phyloP scores from a whole-genome alignment of 2,797 vertebrate species.

The Gymnodraco acuticeps region DNA sequence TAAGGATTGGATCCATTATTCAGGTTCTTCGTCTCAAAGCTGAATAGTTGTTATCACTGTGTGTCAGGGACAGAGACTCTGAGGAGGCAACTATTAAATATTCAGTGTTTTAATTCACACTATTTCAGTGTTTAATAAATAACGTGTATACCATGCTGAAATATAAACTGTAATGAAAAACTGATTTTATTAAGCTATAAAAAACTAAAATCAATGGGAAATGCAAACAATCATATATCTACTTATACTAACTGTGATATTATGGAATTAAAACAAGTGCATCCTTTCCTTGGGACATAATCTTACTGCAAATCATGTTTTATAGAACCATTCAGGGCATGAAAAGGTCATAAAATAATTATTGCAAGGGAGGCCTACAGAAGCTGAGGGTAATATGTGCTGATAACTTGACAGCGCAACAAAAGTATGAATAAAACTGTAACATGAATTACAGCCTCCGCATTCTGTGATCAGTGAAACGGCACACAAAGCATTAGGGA shows the following conservation, averaged over 20 bases:
- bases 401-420: conserved; percentile 59
- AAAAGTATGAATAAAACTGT: conserved; percentile 62
- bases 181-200: conserved; percentile 28
- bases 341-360: conserved; percentile 54
- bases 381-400: conserved; percentile 41
- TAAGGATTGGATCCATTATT: conserved; percentile 79
- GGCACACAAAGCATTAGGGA: conserved; percentile 65
- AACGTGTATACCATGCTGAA: conserved; percentile 51
- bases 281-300: conserved; percentile 47
- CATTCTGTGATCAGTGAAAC: conserved; percentile 59
- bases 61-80: conserved; percentile 75
- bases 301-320: conserved; percentile 26
- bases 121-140: conserved; percentile 56
- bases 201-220: conserved; percentile 15
- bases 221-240: not conserved
- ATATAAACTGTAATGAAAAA: conserved; percentile 46
- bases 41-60: conserved; percentile 79
- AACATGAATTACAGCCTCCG: conserved; percentile 59
- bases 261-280: conserved; percentile 15
- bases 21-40: conserved; percentile 76
- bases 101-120: conserved; percentile 54
- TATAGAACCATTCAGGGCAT: conserved; percentile 35
- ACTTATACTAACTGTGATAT: not conserved
- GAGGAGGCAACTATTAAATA: conserved; percentile 63
- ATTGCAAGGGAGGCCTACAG: conserved; percentile 46